Evolutionary conservation across 2,888 invertebrate genomes (phyloP).

Genomic region (Limnephilus marmoratus): DNA sequence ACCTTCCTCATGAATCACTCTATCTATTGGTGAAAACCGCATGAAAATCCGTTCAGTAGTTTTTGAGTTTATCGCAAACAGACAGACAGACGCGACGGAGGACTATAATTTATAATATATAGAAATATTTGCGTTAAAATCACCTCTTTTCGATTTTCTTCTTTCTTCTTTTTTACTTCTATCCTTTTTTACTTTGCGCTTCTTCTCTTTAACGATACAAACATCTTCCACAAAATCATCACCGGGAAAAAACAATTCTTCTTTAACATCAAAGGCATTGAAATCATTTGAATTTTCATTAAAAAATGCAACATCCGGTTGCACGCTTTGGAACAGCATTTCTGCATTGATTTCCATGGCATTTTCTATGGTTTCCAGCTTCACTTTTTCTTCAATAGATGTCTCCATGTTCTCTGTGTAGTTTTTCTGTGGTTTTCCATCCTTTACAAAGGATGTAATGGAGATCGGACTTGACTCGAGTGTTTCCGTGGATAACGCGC

Average conservation of each 20-base stretch:
- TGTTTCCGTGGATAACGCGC: not conserved
- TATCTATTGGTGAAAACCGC: too few species aligned
- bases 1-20: too few species aligned
- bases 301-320: not conserved
- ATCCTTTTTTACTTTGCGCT: constrained; percentile 3
- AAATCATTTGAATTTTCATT: constrained; percentile 12
- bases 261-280: not conserved
- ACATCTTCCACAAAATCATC: not conserved
- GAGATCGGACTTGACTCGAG: not conserved
- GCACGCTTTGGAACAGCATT: not conserved
- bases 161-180: constrained; percentile 1
- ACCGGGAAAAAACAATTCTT: not conserved
- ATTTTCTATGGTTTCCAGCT: not conserved
- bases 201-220: not conserved
- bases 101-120: too few species aligned
- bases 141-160: not conserved
- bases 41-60: too few species aligned
- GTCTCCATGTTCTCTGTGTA: constrained; percentile 10
- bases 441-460: constrained; percentile 6
- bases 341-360: not conserved
- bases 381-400: not conserved
- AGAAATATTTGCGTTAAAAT: not conserved
- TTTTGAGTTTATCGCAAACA: too few species aligned
- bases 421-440: constrained; percentile 3
- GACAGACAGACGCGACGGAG: too few species aligned